These are phyloP conservation scores for Rallus crepitans DNA, from an alignment of 2,797 vertebrate genomes.

Conservation along the genomic window DNA sequence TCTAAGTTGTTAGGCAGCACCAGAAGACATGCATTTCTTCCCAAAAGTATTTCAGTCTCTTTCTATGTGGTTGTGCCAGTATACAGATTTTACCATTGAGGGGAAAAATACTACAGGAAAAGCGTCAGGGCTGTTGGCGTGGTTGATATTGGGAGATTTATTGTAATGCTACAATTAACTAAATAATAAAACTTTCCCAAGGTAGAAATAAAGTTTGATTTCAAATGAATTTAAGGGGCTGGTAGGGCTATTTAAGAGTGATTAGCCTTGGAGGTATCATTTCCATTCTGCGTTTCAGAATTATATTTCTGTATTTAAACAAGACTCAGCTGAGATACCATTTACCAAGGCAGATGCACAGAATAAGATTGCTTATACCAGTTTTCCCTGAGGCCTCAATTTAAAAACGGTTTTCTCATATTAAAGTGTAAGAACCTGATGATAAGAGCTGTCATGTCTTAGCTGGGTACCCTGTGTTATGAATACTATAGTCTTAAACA, in stretches of 20 bases:
- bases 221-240: constrained; percentile 9
- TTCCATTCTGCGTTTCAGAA: constrained; percentile 4
- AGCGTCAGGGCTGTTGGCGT: background rate
- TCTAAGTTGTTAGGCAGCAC: background rate
- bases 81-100: background rate
- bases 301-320: constrained; percentile 55
- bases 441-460: constrained; percentile 40
- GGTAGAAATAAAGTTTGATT: constrained; percentile 34
- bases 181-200: constrained; percentile 43
- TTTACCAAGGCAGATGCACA: constrained; percentile 39
- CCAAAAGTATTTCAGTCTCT: background rate
- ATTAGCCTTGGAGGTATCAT: constrained; percentile 26
- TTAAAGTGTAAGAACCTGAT: constrained; percentile 39
- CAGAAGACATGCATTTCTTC: background rate
- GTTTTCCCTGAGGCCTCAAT: constrained; percentile 54
- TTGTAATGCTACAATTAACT: constrained; percentile 28
- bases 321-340: constrained; percentile 10
- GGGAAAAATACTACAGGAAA: background rate
- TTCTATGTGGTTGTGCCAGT: background rate
- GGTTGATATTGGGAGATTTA: constrained; percentile 9
- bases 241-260: constrained; percentile 5
- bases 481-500: constrained; percentile 36
- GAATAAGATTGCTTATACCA: constrained; percentile 45
- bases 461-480: background rate
- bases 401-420: constrained; percentile 57